Percentiles rank a stretch among this genome's conserved stretches.
phyloP scores from a whole-genome alignment of 2,113 vertebrate genomes.

The Tapirus terrestris region DNA sequence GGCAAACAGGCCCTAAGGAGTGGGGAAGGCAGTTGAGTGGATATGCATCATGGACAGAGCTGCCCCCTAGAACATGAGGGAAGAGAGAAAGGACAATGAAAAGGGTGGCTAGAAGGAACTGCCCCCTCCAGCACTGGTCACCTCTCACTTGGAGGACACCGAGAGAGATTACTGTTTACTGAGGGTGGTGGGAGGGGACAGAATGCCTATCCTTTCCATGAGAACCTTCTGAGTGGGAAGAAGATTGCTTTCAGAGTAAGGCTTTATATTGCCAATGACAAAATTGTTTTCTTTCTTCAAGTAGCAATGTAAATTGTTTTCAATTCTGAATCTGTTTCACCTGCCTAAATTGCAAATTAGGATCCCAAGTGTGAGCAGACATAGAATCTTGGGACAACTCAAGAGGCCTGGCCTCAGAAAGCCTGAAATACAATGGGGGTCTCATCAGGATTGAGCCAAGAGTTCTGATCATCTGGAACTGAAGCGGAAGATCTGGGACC shows the following conservation, averaged over 20 bases:
- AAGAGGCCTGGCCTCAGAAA: background rate
- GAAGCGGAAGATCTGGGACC: rapidly evolving
- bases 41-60: background rate
- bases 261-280: background rate
- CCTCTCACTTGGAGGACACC: background rate
- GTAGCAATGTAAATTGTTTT: background rate
- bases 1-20: background rate
- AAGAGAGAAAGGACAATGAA: background rate
- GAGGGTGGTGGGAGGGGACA: background rate
- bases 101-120: background rate
- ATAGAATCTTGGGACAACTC: background rate
- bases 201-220: too few relatives aligned
- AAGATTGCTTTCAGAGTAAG: background rate
- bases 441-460: background rate
- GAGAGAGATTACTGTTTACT: background rate
- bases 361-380: background rate
- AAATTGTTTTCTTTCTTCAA: background rate
- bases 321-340: conserved; percentile 27
- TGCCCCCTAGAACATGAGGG: background rate
- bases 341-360: background rate
- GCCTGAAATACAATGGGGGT: background rate
- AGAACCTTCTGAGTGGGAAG: background rate
- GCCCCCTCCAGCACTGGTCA: background rate
- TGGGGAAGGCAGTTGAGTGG: background rate
- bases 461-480: background rate